Evolutionary conservation across 2,888 invertebrate genomes (phyloP), one percentile per base, ranked within the genome.

Genomic region (Neelides folsomi): DNA sequence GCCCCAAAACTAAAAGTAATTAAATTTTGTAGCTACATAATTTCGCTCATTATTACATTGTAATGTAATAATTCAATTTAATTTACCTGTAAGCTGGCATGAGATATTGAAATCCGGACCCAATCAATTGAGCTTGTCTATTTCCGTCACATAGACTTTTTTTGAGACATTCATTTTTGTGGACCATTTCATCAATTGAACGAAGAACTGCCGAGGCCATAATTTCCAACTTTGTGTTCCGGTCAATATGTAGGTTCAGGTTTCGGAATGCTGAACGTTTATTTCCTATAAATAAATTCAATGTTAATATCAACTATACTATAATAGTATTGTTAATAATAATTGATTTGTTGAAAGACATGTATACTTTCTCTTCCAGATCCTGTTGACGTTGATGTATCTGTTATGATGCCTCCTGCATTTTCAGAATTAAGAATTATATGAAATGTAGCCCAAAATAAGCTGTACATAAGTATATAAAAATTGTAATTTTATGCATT

Each of bases 141-240:
- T 62, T 61, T 39, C 56, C 60, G 7, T 63, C 61, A 49, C 63
- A 63, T 40, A 63, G 53, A 2, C 54, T 38, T 42, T 53, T 53
- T 15, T 57, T 53, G 2, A 60, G 15, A 42, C 63, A 63, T 49
- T 63, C 63, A 44, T 63, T 55, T 18, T 59, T 44, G 8, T 55
- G 20, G 8, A 54, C 47, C 56, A 60, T 60, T 13, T 52, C 53
- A 40, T 63, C 60, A 38, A 63, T 62, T 9, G 63, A 58, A 45
- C 47, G 55, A 18, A 58, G 47, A 10, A 63, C 57, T n/a, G 48
- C 49, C 6, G 35, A 41, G 6, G 59, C 56, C 15, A 63, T 38
- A 10, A 35, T 12, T 15, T 57, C 52, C 39, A 52, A 37, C 27
- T 58, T 47, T 3, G 56, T 50, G 9, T 45, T 45, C 3, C 47